Base-by-base conservation (phyloP, 2,113 vertebrate species). In the Gopherus flavomarginatus region DNA sequence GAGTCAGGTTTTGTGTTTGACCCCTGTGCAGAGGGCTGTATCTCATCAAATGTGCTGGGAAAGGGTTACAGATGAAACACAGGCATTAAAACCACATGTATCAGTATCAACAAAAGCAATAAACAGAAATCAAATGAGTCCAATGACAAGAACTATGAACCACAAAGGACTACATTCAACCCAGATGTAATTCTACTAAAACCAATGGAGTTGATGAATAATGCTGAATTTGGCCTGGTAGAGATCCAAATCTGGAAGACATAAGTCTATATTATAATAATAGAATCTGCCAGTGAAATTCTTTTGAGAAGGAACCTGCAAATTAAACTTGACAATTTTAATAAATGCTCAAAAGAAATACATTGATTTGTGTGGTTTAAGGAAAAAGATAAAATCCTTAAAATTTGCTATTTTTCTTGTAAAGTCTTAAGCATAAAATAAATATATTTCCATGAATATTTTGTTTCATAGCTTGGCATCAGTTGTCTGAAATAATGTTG, bases 291-390 rank as follows among this genome's bases (percentile, higher is more conserved):
- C n/a, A 42, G 21, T 24, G 69, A 75, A 75, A 24, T 42, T 75
- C n/a, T 42, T 75, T 42, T 75, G 69, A 75, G 10, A 75, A 42
- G 38, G 21, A 42, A 42, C 38, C 94, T 90, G 82, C 94, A 97
- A 54, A 90, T 72, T 92, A 87, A 85, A 87, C 85, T 79, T 90
- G 50, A 77, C 29, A 59, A 49, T 53, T 89, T 90, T 93, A 85
- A 27, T 95, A 75, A 75, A 38, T 75, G 38, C 38, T 42, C 69
- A 21, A 11, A 75, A n/a, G 35, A 75, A 42, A 16, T 22, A 75
- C 10, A 38, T 75, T 75, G 69, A 9, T 42, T 10, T 42, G 5
- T 72, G 35, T 38, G 16, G 65, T 38, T 69, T 9, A 21, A 72
- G 38, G 14, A 17, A 72, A 29, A 59, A 59, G 57, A 29, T 59